Conservation (phyloP, 2,113 vertebrate species). For the Epinephelus lanceolatus region DNA sequence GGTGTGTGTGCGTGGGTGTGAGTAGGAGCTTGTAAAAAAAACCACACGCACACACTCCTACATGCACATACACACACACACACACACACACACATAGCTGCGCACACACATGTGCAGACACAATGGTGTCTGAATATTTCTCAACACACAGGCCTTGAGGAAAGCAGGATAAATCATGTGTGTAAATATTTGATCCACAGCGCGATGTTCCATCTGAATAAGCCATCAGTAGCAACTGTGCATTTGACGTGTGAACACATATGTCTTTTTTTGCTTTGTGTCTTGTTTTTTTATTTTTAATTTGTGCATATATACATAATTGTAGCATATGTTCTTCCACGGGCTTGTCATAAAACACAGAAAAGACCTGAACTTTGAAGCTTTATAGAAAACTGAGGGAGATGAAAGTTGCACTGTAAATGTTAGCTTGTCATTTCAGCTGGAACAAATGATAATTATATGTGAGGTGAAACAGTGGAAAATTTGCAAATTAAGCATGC, state of each 20-base stretch:
- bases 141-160: constrained; percentile 59
- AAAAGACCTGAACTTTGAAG: constrained; percentile 4
- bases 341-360: constrained; percentile 5
- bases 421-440: not conserved
- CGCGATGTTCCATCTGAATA: constrained; percentile 61
- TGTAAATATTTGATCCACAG: constrained; percentile 67
- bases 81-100: constrained; percentile 13
- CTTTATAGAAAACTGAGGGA: constrained; percentile 12
- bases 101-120: constrained; percentile 50
- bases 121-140: constrained; percentile 73
- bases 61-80: not conserved
- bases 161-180: constrained; percentile 69
- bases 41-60: constrained; percentile 25
- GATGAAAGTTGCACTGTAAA: not conserved
- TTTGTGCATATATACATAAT: constrained; percentile 4
- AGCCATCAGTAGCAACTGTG: constrained; percentile 37
- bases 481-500: constrained; percentile 4
- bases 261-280: constrained; percentile 30
- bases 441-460: constrained; percentile 22
- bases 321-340: not conserved
- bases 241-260: constrained; percentile 26
- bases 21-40: constrained; percentile 58
- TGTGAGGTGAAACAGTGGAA: constrained; percentile 4
- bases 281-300: constrained; percentile 9
- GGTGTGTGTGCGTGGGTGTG: constrained; percentile 50